Evolutionary conservation across 1,140 invertebrate genomes (phyloP), one percentile per base, ranked within the genome.

Genomic region (Frieseomelitta varia): DNA sequence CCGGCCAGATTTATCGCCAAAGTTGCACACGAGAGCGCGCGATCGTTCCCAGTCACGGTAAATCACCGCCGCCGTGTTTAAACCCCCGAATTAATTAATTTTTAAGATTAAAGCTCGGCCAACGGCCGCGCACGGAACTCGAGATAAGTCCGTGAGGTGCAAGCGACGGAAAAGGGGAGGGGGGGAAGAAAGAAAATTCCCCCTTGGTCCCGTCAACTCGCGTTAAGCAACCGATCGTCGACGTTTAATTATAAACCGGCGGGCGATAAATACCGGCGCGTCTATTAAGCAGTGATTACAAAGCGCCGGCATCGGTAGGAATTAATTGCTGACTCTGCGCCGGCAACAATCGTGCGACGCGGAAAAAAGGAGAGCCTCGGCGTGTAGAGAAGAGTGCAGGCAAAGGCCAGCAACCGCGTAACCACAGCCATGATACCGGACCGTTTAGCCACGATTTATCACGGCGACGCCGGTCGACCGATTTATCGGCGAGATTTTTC

Each of bases 181-280:
- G 6, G 39, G 39, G 39, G 39, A 24, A 19, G 4, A n/a, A n/a
- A n/a, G n/a, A n/a, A 34, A 34, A 79, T 79, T 61, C n/a, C 11
- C 11, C 58, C 21, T 53, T 34, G 2, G 71, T 24, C n/a, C 65
- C 47, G 79, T 82, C 47, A 55, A 21, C 81, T 86, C 81, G 79
- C 79, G 58, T 86, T 78, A 68, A 79, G 21, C 58, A 77, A 53
- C 53, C 79, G 68, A 30, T 75, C 55, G 69, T 69, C 79, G 53
- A 61, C 21, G 68, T 88, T 88, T 79, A 87, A 87, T 87, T 87
- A 75, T 84, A 79, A 76, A 75, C 30, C 55, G 74, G 34, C 65
- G 68, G 30, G 47, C 47, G 69, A 86, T 87, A 87, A 87, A 87
- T 87, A 87, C 55, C 47, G 63, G 19, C 27, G 27, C 27, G 74